Evolutionary conservation across 2,888 invertebrate genomes (phyloP), one percentile per base, ranked within the genome.

Genomic region (Dromius quadrimaculatus): DNA sequence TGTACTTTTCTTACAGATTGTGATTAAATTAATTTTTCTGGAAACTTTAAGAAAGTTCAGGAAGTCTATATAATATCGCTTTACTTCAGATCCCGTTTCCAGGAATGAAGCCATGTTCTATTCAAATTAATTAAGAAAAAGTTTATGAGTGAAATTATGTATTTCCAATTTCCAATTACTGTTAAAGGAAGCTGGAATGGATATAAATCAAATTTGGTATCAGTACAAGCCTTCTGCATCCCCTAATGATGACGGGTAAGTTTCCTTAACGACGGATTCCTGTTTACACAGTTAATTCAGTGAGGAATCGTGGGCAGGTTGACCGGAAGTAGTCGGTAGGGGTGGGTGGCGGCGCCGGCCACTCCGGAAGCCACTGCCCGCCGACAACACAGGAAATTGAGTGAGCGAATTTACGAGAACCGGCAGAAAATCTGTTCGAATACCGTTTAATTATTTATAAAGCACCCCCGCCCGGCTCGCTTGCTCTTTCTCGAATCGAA

Each of bases 371-470:
- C 68, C 28, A 45, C 54, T 41, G 59, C 13, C 68, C 59, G 41
- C 59, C 59, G 68, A 68, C 68, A 68, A 68, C 68, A 68, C 68
- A 59, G 68, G 68, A 68, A 68, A 68, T 68, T 68, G 68, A 68
- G 68, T 68, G 68, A 68, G 68, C 57, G 68, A 68, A 68, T 68
- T 68, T 68, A 68, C 68, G 68, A 68, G 68, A 68, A 68, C 59
- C 68, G 68, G 45, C 68, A 59, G 68, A 68, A 68, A 68, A 68
- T 68, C 68, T 68, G 68, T 68, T 68, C 68, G 68, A 59, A 68
- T 68, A 59, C 43, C 68, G 68, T 68, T 68, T 68, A 68, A 68
- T 68, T 68, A 68, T 68, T 68, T 68, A 68, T 68, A 68, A 68
- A 68, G 68, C 68, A 41, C 57, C 13, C 22, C 41, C 8, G 15